Evolutionary conservation across 2,888 invertebrate genomes (phyloP).

Genomic region (Hemithea aestivaria): DNA sequence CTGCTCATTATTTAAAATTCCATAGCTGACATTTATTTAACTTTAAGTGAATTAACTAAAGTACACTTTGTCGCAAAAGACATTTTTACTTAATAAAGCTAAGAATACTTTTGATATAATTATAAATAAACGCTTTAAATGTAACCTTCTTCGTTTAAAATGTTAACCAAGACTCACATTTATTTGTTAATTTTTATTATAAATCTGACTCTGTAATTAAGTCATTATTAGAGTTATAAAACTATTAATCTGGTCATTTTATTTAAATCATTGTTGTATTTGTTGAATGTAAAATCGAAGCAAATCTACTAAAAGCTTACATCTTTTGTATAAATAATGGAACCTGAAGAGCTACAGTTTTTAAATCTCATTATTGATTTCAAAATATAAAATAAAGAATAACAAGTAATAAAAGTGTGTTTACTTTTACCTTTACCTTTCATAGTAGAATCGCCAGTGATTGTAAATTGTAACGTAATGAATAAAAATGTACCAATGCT

Average conservation of each 20-base stretch:
- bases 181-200: conserved; percentile 73
- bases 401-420: conserved; percentile 52
- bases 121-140: conserved; percentile 68
- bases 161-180: conserved; percentile 76
- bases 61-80: conserved; percentile 73
- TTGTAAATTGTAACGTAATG: no score
- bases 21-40: conserved; percentile 50
- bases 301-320: conserved; percentile 71
- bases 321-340: conserved; percentile 68
- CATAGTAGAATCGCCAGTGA: no score
- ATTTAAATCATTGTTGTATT: conserved; percentile 78
- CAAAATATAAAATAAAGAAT: conserved; percentile 72
- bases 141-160: conserved; percentile 68
- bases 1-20: conserved; percentile 51
- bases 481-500: no score
- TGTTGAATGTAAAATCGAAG: conserved; percentile 69
- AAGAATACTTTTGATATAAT: conserved; percentile 70
- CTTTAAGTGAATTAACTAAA: conserved; percentile 64
- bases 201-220: conserved; percentile 71
- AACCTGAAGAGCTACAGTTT: conserved; percentile 66
- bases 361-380: conserved; percentile 76
- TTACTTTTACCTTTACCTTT: conserved; percentile 20
- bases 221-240: conserved; percentile 72
- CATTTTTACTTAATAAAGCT: conserved; percentile 60
- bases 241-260: conserved; percentile 79